A percentile compares a stretch with the other conserved stretches of the same genome.
Evolutionary conservation across 2,113 vertebrate species (phyloP).

Genomic region (Actinemys pallida): DNA sequence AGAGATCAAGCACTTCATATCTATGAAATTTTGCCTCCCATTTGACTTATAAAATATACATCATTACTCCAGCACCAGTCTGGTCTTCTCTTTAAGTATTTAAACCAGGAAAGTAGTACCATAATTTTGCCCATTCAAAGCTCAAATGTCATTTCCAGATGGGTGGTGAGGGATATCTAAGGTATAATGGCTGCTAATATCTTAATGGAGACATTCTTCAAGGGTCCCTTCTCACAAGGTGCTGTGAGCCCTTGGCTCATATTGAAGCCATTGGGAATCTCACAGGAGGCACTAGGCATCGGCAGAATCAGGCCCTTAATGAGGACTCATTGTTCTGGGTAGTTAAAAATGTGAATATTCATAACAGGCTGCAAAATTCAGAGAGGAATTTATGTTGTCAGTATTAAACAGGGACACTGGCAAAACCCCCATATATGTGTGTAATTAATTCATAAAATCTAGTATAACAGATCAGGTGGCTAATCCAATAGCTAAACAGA

Average conservation of each 20-base stretch:
- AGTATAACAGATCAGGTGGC: slow-evolving; percentile 60
- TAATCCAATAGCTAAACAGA: slow-evolving; percentile 11
- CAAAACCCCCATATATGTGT: not conserved
- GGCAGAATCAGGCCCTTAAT: not conserved
- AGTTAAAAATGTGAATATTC: not conserved
- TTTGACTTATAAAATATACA: not conserved
- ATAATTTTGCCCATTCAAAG: rapidly evolving
- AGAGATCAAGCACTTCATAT: not conserved
- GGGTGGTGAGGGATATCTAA: rapidly evolving
- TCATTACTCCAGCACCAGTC: not conserved
- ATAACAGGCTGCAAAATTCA: not conserved
- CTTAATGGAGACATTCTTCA: not conserved
- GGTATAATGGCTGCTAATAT: not conserved
- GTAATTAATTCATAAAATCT: slow-evolving; percentile 66
- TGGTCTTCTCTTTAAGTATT: not conserved
- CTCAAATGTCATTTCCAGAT: not conserved
- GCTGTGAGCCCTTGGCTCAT: not conserved
- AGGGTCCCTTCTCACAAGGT: not conserved
- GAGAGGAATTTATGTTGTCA: not conserved
- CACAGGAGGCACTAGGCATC: not conserved
- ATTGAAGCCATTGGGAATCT: not conserved
- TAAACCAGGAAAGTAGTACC: not conserved
- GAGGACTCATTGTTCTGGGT: not conserved
- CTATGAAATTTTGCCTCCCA: not conserved
- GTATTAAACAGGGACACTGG: not conserved